phyloP scores from a whole-genome alignment of 2,113 vertebrate species.

The Alethe castanea region DNA sequence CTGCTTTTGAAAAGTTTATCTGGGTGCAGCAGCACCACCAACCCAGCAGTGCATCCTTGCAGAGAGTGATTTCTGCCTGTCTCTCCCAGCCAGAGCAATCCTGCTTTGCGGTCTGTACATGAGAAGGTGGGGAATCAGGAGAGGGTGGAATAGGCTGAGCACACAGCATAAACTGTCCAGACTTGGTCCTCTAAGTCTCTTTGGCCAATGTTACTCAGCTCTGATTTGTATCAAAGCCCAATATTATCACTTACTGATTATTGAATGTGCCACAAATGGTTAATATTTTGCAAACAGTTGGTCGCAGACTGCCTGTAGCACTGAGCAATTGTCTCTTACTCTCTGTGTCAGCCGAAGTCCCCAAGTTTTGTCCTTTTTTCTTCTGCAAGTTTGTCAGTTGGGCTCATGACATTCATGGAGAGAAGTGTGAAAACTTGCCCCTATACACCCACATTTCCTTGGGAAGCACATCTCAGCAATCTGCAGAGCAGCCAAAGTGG shows the following conservation, averaged over 20 bases:
- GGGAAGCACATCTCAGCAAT: neutral
- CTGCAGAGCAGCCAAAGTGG: neutral
- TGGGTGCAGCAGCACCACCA: neutral
- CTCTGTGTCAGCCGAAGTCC: neutral
- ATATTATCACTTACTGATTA: neutral
- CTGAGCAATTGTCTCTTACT: neutral
- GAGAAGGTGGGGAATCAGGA: neutral
- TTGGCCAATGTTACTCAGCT: neutral
- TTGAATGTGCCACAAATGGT: neutral
- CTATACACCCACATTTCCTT: neutral
- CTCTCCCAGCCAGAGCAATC: neutral
- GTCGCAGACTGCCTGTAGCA: neutral
- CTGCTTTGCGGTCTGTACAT: accelerated
- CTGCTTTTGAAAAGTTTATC: neutral
- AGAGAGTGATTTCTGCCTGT: neutral
- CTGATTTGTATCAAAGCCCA: neutral
- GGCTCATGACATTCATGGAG: neutral
- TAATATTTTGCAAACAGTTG: neutral
- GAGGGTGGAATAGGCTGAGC: neutral
- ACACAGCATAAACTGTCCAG: neutral
- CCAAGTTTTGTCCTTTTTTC: neutral
- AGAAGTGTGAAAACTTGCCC: neutral
- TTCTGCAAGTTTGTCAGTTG: neutral
- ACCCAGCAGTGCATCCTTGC: neutral
- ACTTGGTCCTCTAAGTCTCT: neutral